Conservation (phyloP, 2,888 invertebrate genomes). For the Carcina quercana region DNA sequence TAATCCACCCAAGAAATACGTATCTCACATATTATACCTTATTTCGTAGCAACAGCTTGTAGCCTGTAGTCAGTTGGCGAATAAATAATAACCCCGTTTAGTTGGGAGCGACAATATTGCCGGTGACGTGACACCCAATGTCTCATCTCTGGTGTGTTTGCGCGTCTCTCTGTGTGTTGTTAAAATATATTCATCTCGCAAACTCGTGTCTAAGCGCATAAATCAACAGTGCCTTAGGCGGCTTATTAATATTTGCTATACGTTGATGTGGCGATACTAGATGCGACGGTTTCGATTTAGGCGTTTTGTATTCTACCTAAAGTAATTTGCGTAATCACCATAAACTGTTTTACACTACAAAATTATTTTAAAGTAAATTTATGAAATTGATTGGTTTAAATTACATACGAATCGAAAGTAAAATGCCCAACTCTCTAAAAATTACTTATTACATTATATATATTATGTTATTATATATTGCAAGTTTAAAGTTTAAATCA, state of each 20-base stretch:
- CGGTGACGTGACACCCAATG: constrained; percentile 37
- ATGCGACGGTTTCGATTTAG: constrained; percentile 17
- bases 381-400: too few species aligned
- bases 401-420: too few species aligned
- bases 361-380: too few species aligned
- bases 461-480: too few species aligned
- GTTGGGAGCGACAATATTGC: constrained; percentile 30
- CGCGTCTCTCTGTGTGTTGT: constrained; percentile 39
- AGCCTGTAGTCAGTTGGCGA: too few species aligned
- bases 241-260: constrained; percentile 64
- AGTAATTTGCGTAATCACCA: not conserved
- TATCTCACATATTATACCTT: too few species aligned
- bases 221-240: constrained; percentile 62
- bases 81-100: constrained; percentile 50
- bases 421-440: too few species aligned
- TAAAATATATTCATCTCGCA: constrained; percentile 57
- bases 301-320: not conserved
- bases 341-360: too few species aligned
- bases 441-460: too few species aligned
- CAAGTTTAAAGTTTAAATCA: too few species aligned
- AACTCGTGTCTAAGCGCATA: constrained; percentile 50
- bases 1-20: too few species aligned
- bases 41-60: too few species aligned
- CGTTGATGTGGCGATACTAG: constrained; percentile 24
- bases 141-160: constrained; percentile 36